Evolutionary conservation across 2,888 invertebrate species (phyloP).

Genomic region (Sericinus montela): DNA sequence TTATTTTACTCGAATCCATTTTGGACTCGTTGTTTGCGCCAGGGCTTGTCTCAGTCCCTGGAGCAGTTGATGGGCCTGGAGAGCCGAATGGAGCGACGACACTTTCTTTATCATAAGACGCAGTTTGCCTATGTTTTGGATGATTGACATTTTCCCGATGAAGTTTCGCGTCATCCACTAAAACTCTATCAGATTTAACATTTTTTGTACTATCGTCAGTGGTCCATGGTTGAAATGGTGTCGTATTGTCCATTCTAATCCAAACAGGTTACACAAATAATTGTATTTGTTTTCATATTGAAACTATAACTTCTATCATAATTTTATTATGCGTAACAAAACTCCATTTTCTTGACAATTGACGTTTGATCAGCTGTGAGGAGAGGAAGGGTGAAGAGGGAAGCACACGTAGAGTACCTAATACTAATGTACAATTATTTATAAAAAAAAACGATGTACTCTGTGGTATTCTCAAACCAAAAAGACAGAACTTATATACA

Average conservation of each 20-base stretch:
- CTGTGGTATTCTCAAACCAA: too few relatives aligned
- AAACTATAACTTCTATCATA: conserved; percentile 58
- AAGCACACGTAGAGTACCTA: too few relatives aligned
- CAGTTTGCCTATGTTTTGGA: conserved; percentile 79
- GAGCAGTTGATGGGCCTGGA: conserved; percentile 60
- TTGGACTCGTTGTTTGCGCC: conserved; percentile 51
- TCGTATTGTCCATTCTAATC: conserved; percentile 73
- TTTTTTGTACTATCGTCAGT: conserved; percentile 69
- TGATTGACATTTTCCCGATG: conserved; percentile 79
- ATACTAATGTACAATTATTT: too few relatives aligned
- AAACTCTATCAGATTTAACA: conserved; percentile 70
- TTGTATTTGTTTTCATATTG: conserved; percentile 63
- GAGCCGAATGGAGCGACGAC: conserved; percentile 56
- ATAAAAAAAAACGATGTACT: too few relatives aligned
- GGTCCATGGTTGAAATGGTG: conserved; percentile 77
- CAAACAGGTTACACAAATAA: conserved; percentile 45
- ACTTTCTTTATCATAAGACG: conserved; percentile 77
- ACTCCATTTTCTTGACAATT: conserved; percentile 78
- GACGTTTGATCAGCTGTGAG: conserved; percentile 76
- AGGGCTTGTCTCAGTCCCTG: conserved; percentile 46
- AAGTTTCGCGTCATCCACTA: conserved; percentile 78
- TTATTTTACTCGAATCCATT: conserved; percentile 71
- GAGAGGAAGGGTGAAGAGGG: conserved; percentile 56
- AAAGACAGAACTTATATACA: too few relatives aligned
- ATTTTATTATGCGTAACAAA: conserved; percentile 72